A percentile compares a stretch with the other conserved stretches of the same genome.
Conservation (phyloP, 1,140 invertebrate genomes). For the Drosophila saltans region DNA sequence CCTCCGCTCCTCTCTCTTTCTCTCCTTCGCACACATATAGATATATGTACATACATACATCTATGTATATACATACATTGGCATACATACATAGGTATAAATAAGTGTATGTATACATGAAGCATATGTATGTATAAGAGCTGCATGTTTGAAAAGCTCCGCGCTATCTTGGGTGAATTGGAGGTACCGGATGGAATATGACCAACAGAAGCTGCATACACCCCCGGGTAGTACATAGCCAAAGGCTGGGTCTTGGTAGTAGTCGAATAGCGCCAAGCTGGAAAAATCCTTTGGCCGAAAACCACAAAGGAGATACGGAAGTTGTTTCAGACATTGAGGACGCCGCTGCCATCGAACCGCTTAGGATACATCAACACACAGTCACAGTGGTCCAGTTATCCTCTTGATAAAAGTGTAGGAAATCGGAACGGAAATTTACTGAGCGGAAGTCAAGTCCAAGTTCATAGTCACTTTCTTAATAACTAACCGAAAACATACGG, state of each 20-base stretch:
- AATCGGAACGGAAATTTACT: slow-evolving; percentile 75
- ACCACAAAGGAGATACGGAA: slow-evolving; percentile 83
- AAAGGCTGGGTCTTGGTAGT: slow-evolving; percentile 82
- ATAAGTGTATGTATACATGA: slow-evolving; percentile 39
- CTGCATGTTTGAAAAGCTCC: slow-evolving; percentile 62
- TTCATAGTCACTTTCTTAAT: slow-evolving; percentile 46
- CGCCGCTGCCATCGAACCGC: slow-evolving; percentile 57
- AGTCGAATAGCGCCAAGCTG: slow-evolving; percentile 79
- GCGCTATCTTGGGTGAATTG: slow-evolving; percentile 69
- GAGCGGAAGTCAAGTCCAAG: slow-evolving; percentile 70
- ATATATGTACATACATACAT: slow-evolving; percentile 21
- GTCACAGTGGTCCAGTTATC: slow-evolving; percentile 43
- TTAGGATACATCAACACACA: slow-evolving; percentile 28
- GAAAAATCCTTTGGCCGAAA: slow-evolving; percentile 77
- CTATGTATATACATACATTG: slow-evolving; percentile 19
- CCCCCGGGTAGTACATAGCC: slow-evolving; percentile 83
- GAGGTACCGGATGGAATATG: slow-evolving; percentile 48
- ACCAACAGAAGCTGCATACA: slow-evolving; percentile 82
- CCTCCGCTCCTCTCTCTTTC: not conserved
- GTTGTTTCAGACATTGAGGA: slow-evolving; percentile 71
- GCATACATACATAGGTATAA: slow-evolving; percentile 57
- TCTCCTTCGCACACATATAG: not conserved
- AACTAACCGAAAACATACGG: slow-evolving; percentile 55
- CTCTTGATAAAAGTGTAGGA: slow-evolving; percentile 53
- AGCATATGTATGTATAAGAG: slow-evolving; percentile 52